These are phyloP conservation scores for Ommatoiulus sabulosus DNA, from an alignment of 2,888 invertebrate genomes.

Conservation along the genomic window DNA sequence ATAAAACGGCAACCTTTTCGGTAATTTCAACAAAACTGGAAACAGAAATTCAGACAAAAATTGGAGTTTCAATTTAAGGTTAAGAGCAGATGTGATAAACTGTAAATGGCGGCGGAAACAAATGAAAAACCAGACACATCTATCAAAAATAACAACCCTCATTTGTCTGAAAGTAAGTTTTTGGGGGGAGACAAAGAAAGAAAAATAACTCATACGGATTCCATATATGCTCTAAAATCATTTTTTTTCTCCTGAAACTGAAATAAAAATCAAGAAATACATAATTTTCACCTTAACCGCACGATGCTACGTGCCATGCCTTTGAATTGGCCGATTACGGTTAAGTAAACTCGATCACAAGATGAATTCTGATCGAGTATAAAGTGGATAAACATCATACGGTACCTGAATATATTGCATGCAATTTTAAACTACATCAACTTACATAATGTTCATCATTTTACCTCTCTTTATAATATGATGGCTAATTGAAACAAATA, in stretches of 20 bases:
- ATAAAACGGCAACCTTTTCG: not conserved
- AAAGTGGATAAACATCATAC: too few relatives aligned
- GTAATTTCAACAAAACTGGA: not conserved
- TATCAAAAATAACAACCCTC: not conserved
- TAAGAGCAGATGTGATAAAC: not conserved
- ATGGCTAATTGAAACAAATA: too few relatives aligned
- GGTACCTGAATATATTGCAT: too few relatives aligned
- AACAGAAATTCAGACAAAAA: not conserved
- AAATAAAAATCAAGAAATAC: not conserved
- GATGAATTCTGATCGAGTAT: not conserved
- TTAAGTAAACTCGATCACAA: too few relatives aligned
- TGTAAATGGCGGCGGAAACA: not conserved
- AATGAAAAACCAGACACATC: not conserved
- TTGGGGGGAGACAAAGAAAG: not conserved
- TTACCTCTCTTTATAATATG: too few relatives aligned
- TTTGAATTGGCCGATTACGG: not conserved
- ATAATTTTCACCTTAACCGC: not conserved
- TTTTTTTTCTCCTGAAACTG: not conserved
- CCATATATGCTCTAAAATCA: not conserved
- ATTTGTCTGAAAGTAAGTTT: not conserved
- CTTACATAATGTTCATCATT: too few relatives aligned
- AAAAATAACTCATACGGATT: not conserved
- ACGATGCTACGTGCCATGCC: not conserved
- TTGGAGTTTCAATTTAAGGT: not conserved
- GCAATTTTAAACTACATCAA: too few relatives aligned